Evolutionary conservation across 2,113 vertebrate genomes (phyloP), one percentile per base, ranked within the genome.

Genomic region (Pungitius pungitius): DNA sequence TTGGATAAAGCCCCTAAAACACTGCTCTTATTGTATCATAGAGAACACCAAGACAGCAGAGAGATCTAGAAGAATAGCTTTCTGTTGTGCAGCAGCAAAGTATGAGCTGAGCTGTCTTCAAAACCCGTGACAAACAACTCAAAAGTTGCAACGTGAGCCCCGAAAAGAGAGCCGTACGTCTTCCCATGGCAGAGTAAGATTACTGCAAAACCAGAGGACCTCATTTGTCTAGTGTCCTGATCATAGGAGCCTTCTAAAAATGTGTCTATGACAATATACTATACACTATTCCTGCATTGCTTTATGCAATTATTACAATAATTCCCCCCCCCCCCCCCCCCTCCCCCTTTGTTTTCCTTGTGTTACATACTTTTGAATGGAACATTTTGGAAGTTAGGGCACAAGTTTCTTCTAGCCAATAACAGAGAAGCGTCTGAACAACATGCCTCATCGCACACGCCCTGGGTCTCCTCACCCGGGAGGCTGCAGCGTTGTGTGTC

Each of bases 81-180:
- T 78, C 63, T 37, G 52, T 24, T 77, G 4, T 54, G 69, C n/a
- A 35, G n/a, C 59, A 35, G 75, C 68, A 75, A 81, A 72, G 55
- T 40, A 5, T 84, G 69, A 69, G 86, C 72, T 83, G 81, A 75
- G 81, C 54, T 58, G 73, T 78, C 81, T 74, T 89, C 81, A 81
- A 75, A 85, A 72, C 20, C 61, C 66, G 56, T 85, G 77, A 85
- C 82, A 81, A 75, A 69, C 45, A 52, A 60, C 72, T 78, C 75
- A 61, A 65, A 77, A 79, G 59, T 78, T 43, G 49, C 65, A 58
- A 10, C 24, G 42, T 67, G 60, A 73, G 72, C 58, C 77, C 58
- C 51, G 75, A 77, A 78, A 69, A 78, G 70, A 87, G 70, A 80
- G 72, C 58, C 59, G 69, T 43, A 65, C 37, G 59, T 71, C 0